Evolutionary conservation across 2,888 invertebrate species (phyloP), one percentile per base, ranked within the genome.

Genomic region (Drosophila meridionalis): DNA sequence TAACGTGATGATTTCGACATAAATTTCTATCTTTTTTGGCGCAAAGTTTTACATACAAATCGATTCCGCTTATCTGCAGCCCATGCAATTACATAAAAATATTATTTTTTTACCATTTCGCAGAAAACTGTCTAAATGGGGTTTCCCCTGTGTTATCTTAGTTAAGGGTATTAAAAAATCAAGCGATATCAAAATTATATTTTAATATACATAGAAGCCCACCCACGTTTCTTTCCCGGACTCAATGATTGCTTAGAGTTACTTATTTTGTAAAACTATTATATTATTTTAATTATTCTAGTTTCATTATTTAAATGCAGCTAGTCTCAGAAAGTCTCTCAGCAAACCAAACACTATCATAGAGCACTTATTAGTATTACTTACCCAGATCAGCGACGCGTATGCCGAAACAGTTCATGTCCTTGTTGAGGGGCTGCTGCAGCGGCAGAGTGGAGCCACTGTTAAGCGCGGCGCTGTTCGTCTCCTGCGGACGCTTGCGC

Each of bases 401-500:
- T 82, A 93, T 92, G 61, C 93, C 92, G 73, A 92, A 93, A 75
- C 93, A 93, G 80, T 92, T 93, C 76, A 93, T 82, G 80, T 93
- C 93, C 88, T 93, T 93, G 73, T 92, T 93, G 45, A 92, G 83
- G 67, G 91, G 83, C 65, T 90, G 92, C 69, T 91, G 91, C 71
- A 91, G 67, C 6, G 92, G 90, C 80, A 91, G 71, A 57, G 90
- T 67, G 52, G 89, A 65, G 64, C 91, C 81, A 69, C 85, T 85
- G 72, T 83, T 85, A 42, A 92, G 57, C 66, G 78, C 14, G 59
- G 67, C 67, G 62, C 42, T 74, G 55, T 94, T 72, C 48, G 86
- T 73, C 70, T 92, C 92, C 78, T 91, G 91, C 26, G 92, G 88
- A 89, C 97, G 94, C 92, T 97, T 97, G 79, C 97, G 94, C 57